These are phyloP conservation scores for Drosophila hydei DNA, from an alignment of 1,140 invertebrate species.

Conservation along the genomic window DNA sequence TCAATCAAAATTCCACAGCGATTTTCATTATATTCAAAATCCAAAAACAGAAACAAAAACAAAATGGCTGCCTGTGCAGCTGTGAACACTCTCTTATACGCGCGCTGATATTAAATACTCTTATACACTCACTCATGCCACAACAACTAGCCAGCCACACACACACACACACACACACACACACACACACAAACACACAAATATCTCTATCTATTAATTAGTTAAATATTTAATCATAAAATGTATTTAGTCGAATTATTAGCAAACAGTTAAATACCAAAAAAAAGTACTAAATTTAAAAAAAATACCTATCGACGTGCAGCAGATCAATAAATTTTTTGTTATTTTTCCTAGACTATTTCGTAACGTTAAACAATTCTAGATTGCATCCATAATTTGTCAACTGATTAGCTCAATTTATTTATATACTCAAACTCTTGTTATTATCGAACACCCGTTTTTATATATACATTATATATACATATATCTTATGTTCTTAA, in stretches of 20 bases:
- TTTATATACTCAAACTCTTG: conserved; percentile 43
- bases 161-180: conserved; percentile 16
- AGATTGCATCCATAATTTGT: conserved; percentile 56
- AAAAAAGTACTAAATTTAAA: conserved; percentile 34
- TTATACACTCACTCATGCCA: conserved; percentile 42
- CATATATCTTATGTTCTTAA: conserved; percentile 5
- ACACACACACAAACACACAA: conserved; percentile 22
- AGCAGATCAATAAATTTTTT: conserved; percentile 42
- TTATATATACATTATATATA: background rate
- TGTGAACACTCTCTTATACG: conserved; percentile 34
- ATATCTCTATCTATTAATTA: conserved; percentile 26
- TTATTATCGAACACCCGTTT: conserved; percentile 38
- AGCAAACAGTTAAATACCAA: conserved; percentile 22
- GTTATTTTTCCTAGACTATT: conserved; percentile 25
- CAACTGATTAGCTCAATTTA: conserved; percentile 61
- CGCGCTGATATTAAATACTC: conserved; percentile 32
- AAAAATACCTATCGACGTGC: conserved; percentile 29
- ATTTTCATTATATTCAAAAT: conserved; percentile 13
- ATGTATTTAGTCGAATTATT: conserved; percentile 59
- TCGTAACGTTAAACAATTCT: conserved; percentile 41
- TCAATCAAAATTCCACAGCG: conserved; percentile 39
- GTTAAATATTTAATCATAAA: conserved; percentile 36
- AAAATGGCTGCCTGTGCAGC: conserved; percentile 12
- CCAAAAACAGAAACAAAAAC: conserved; percentile 1
- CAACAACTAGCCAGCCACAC: conserved; percentile 30